Base-by-base conservation (phyloP, 2,888 invertebrate genomes). In the Neoaliturus tenellus region DNA sequence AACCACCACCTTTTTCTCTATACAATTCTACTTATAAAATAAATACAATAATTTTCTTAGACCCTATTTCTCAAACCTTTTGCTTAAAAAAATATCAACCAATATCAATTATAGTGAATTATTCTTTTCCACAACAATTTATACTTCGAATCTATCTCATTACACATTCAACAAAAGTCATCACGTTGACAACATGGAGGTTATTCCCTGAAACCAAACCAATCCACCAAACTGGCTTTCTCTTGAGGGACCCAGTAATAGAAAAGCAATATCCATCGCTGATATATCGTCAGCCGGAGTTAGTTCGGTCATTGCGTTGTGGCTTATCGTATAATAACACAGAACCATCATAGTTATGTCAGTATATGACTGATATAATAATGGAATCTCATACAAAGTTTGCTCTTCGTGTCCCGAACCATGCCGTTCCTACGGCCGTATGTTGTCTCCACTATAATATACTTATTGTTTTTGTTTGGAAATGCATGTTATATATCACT, bases 321-420 rank as follows among this genome's bases (percentile, higher is more conserved):
- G 20, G 55, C 55, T 17, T 8, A 62, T 62, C 31, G 12, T 3
- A 2, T 28, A 28, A 62, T 62, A 62, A 28, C 62, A 17, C 31
- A 62, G 14, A 62, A 62, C 62, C 28, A 62, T 62, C 62, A 28
- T 0, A 28, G 62, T 31, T 62, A 17, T 51, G 62, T 62, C 62
- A 62, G n/a, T n/a, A 62, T 28, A 31, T 62, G 28, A 25, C 62
- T 28, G 62, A 62, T 51, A 31, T 62, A 62, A 62, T 62, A 62
- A 31, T 62, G 62, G 62, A 62, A 62, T 62, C 62, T 62, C 62
- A 62, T 62, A 62, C 31, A 20, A 62, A 62, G 28, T 62, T 62
- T 62, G 31, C 1, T 31, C 28, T 62, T 28, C 62, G 62, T 62
- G 62, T 62, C 23, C 51, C 10, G 23, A 51, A 23, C 20, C 6